These are phyloP conservation scores for Lumbricus terrestris DNA, from an alignment of 2,888 invertebrate genomes.

Conservation along the genomic window DNA sequence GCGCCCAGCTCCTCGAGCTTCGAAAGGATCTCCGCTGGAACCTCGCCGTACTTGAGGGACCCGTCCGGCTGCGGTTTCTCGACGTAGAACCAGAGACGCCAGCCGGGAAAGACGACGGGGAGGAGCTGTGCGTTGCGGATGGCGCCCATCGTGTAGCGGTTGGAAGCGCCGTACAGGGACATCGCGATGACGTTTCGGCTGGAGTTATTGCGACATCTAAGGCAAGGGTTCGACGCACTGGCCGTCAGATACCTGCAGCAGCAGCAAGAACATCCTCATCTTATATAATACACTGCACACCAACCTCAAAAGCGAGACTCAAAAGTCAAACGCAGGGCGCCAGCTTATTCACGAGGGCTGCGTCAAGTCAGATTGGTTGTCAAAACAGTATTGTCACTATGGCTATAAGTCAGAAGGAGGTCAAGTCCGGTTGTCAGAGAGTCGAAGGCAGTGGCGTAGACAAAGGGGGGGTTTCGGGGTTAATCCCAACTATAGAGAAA, in stretches of 20 bases:
- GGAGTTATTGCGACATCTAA: background rate
- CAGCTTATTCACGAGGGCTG: too few species aligned
- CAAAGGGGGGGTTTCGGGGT: too few species aligned
- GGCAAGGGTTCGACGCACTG: conserved; percentile 4
- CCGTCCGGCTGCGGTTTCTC: conserved; percentile 10
- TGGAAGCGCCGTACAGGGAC: conserved; percentile 23
- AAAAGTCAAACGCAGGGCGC: too few species aligned
- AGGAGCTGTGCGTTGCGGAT: conserved; percentile 26
- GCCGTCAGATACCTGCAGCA: conserved; percentile 12
- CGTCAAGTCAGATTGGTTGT: too few species aligned
- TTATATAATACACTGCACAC: too few species aligned
- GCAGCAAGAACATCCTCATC: too few species aligned
- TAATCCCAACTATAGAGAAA: too few species aligned
- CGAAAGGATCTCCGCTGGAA: background rate
- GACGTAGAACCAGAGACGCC: conserved; percentile 24
- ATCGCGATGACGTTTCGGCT: conserved; percentile 19
- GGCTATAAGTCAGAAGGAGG: too few species aligned
- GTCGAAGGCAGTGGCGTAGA: too few species aligned
- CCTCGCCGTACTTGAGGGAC: background rate
- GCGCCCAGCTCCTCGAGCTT: conserved; percentile 17
- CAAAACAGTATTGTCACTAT: too few species aligned
- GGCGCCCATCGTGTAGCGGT: conserved; percentile 25
- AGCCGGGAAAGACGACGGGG: conserved; percentile 22
- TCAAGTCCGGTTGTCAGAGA: too few species aligned
- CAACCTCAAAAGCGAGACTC: too few species aligned